phyloP scores from a whole-genome alignment of 1,140 invertebrate genomes.

The Aphis gossypii region DNA sequence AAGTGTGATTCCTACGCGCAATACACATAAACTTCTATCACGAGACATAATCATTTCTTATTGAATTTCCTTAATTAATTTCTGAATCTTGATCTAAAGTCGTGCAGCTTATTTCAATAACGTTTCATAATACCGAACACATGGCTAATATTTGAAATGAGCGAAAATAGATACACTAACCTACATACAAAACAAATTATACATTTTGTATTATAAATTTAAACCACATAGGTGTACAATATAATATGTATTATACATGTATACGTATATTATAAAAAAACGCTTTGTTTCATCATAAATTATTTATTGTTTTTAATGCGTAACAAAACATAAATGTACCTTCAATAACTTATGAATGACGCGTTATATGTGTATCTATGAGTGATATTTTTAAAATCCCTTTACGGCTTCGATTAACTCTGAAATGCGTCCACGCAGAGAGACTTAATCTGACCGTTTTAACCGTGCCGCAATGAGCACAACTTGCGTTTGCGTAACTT shows the following conservation, averaged over 20 bases:
- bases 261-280: too few species aligned
- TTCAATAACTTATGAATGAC: too few species aligned
- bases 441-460: neutral
- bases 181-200: neutral
- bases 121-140: neutral
- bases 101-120: neutral
- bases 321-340: too few species aligned
- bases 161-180: neutral
- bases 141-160: neutral
- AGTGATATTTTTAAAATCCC: neutral
- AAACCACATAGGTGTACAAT: too few species aligned
- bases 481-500: neutral
- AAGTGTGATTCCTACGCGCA: neutral
- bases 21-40: neutral
- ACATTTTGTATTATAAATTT: neutral
- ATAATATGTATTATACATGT: too few species aligned
- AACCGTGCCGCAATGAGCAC: neutral
- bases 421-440: neutral
- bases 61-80: neutral
- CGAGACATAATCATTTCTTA: neutral
- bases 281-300: too few species aligned
- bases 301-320: too few species aligned
- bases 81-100: neutral
- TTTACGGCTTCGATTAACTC: neutral
- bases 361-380: neutral